Evolutionary conservation across 2,888 invertebrate species (phyloP).

Genomic region (Eudemis profundana): DNA sequence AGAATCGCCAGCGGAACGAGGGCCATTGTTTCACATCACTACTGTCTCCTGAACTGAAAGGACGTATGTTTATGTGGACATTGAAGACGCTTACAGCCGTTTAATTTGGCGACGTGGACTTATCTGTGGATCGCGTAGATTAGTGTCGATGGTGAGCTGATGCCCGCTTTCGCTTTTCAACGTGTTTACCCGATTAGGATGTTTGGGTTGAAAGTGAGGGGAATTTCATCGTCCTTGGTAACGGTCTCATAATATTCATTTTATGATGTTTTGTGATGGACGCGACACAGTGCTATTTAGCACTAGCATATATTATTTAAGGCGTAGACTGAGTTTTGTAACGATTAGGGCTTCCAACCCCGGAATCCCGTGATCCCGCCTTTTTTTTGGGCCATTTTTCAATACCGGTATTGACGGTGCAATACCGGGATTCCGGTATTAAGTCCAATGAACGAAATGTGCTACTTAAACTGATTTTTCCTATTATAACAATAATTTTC

Average conservation of each 20-base stretch:
- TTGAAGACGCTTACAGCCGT: not conserved
- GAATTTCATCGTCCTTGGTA: conserved; percentile 16
- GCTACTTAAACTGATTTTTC: no score
- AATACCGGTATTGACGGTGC: no score
- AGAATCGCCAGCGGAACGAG: conserved; percentile 57
- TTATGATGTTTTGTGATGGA: not conserved
- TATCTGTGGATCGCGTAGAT: conserved; percentile 66
- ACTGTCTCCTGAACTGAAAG: conserved; percentile 50
- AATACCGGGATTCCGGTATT: no score
- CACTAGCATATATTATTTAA: no score
- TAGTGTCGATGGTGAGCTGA: conserved; percentile 65
- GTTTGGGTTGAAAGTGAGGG: conserved; percentile 17
- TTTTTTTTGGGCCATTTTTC: no score
- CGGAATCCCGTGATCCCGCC: no score
- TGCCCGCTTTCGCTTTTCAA: conserved; percentile 60
- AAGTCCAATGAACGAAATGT: no score
- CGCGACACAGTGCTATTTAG: no score
- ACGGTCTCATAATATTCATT: not conserved
- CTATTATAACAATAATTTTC: no score
- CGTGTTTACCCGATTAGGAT: conserved; percentile 47
- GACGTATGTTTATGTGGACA: not conserved
- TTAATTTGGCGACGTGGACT: not conserved
- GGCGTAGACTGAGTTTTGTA: no score
- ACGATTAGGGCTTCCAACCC: no score
- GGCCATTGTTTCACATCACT: conserved; percentile 66